Evolutionary conservation across 2,888 invertebrate genomes (phyloP).

Genomic region (Drosophila sordidula): DNA sequence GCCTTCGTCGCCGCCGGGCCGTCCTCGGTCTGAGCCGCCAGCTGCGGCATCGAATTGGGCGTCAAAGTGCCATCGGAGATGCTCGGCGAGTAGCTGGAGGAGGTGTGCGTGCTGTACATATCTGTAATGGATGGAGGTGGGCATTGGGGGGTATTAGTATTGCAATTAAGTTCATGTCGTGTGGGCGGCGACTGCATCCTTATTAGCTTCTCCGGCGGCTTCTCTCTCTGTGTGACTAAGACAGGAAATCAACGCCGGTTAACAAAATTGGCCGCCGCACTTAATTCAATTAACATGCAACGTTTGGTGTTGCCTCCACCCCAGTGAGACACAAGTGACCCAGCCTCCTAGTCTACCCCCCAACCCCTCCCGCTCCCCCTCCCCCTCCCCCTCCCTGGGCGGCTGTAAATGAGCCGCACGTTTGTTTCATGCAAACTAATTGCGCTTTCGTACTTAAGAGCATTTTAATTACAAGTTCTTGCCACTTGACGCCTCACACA

Average conservation of each 20-base stretch:
- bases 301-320: constrained; percentile 75
- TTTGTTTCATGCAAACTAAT: constrained; percentile 81
- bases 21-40: constrained; percentile 38
- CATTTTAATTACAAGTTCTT: constrained; percentile 76
- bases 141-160: constrained; percentile 8
- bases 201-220: constrained; percentile 56
- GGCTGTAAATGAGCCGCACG: constrained; percentile 59
- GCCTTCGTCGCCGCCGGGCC: constrained; percentile 34
- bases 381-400: not conserved
- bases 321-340: constrained; percentile 35
- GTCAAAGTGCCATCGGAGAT: constrained; percentile 85
- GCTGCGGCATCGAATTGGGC: constrained; percentile 82
- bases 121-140: constrained; percentile 76
- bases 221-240: constrained; percentile 52
- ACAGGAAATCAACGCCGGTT: constrained; percentile 74
- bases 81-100: constrained; percentile 85
- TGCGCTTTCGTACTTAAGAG: constrained; percentile 71
- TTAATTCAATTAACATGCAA: constrained; percentile 74
- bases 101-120: constrained; percentile 85
- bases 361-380: not conserved
- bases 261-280: constrained; percentile 59
- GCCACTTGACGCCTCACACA: constrained; percentile 56
- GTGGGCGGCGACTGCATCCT: constrained; percentile 76
- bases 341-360: not conserved
- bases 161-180: constrained; percentile 55